Conservation (phyloP, 2,113 vertebrate species). For the Hippocampus abdominalis region DNA sequence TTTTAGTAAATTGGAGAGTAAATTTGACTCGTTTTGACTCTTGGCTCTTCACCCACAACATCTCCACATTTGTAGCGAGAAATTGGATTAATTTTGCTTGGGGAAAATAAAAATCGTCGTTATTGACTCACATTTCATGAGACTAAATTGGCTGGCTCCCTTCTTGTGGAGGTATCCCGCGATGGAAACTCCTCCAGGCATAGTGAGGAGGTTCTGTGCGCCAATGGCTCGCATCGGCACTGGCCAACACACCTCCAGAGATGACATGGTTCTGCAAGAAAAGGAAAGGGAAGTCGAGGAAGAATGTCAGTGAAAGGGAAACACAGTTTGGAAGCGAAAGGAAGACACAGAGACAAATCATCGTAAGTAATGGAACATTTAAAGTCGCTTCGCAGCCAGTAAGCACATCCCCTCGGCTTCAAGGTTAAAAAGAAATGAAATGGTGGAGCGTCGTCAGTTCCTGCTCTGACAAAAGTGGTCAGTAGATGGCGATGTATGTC, state of each 20-base stretch:
- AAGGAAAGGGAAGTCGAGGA: neutral
- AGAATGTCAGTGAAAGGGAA: neutral
- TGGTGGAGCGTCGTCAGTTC: neutral
- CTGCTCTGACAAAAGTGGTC: neutral
- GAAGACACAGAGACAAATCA: neutral
- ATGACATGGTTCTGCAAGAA: constrained; percentile 81
- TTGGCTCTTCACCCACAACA: neutral
- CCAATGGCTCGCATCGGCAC: constrained; percentile 95
- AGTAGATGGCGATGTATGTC: neutral
- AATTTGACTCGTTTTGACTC: neutral
- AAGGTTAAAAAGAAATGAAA: neutral
- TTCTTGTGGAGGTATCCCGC: constrained; percentile 96
- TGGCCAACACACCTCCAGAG: constrained; percentile 83
- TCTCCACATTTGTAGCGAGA: neutral
- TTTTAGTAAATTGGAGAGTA: neutral
- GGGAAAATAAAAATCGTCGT: neutral
- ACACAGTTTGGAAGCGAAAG: neutral
- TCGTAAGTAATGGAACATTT: neutral
- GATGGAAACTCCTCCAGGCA: constrained; percentile 89
- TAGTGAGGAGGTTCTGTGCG: constrained; percentile 94
- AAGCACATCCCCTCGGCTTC: neutral
- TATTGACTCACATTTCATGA: constrained; percentile 86
- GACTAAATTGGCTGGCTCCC: constrained; percentile 93
- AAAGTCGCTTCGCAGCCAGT: neutral
- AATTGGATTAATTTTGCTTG: neutral